Percentiles rank a stretch among this genome's conserved stretches.
Conservation (phyloP, 2,888 invertebrate species). For the Ichneumoninae sp. region DNA sequence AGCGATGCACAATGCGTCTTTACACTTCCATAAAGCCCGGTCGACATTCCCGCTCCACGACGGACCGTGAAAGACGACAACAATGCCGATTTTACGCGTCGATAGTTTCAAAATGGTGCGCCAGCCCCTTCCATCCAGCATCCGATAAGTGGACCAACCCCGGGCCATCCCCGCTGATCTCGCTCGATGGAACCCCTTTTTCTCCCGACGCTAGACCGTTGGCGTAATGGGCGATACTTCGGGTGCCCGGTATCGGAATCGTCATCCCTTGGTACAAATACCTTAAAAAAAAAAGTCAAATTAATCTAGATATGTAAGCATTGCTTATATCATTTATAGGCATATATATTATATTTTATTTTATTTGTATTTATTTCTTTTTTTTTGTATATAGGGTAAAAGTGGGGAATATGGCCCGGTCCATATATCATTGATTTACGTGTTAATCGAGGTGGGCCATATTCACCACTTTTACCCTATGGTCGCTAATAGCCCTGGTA, state of each 20-base stretch:
- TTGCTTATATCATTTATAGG: too few species aligned
- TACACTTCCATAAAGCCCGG: conserved; percentile 36
- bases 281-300: too few species aligned
- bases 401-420: too few species aligned
- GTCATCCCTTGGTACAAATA: too few species aligned
- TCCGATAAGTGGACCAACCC: conserved; percentile 39
- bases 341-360: too few species aligned
- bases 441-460: too few species aligned
- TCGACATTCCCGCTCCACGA: conserved; percentile 45
- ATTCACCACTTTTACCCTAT: too few species aligned
- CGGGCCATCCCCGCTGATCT: conserved; percentile 43
- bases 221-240: conserved; percentile 27
- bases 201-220: neutral
- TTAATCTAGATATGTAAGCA: too few species aligned
- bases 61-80: conserved; percentile 69
- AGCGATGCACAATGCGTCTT: neutral
- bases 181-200: neutral
- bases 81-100: conserved; percentile 81
- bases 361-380: too few species aligned
- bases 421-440: too few species aligned
- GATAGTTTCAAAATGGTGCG: conserved; percentile 78
- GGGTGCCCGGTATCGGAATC: neutral
- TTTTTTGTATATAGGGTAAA: too few species aligned
- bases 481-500: too few species aligned
- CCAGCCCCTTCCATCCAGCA: conserved; percentile 70